A percentile compares a stretch with the other conserved stretches of the same genome.
phyloP scores from a whole-genome alignment of 2,797 vertebrate genomes.

The Ibycter americanus region DNA sequence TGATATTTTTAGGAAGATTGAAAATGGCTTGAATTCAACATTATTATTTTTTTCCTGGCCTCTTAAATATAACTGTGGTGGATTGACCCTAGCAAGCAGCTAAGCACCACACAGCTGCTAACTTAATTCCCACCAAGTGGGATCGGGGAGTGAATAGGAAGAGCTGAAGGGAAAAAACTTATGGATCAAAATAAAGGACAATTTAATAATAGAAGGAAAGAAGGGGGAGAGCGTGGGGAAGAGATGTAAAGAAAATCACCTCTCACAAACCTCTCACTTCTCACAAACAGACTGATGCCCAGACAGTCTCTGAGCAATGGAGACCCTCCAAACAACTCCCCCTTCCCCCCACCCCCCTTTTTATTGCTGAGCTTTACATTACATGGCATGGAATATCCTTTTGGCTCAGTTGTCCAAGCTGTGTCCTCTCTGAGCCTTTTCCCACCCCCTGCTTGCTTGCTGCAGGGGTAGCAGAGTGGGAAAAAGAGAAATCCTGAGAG shows the following conservation, averaged over 20 bases:
- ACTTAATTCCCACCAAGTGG: background rate
- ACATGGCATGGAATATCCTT: too few species aligned
- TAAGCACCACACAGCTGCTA: background rate
- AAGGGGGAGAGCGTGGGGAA: background rate
- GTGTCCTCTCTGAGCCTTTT: background rate
- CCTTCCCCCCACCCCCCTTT: background rate
- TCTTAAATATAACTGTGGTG: background rate
- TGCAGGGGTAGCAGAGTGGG: background rate
- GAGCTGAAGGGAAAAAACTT: background rate
- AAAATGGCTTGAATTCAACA: background rate
- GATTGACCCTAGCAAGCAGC: background rate
- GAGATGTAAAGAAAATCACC: background rate
- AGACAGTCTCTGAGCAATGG: background rate
- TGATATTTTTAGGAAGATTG: background rate
- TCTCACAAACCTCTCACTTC: fast-evolving
- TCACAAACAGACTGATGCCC: background rate
- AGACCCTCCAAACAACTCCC: background rate
- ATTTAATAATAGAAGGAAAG: background rate
- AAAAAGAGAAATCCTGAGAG: background rate
- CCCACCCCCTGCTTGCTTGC: background rate
- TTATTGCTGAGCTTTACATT: background rate
- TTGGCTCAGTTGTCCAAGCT: background rate
- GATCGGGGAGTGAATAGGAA: background rate
- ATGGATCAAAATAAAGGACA: background rate
- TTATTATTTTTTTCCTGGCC: background rate